A percentile compares a stretch with the other conserved stretches of the same genome.
phyloP scores from a whole-genome alignment of 2,888 invertebrate species.

The Sceliomorpha sp. region DNA sequence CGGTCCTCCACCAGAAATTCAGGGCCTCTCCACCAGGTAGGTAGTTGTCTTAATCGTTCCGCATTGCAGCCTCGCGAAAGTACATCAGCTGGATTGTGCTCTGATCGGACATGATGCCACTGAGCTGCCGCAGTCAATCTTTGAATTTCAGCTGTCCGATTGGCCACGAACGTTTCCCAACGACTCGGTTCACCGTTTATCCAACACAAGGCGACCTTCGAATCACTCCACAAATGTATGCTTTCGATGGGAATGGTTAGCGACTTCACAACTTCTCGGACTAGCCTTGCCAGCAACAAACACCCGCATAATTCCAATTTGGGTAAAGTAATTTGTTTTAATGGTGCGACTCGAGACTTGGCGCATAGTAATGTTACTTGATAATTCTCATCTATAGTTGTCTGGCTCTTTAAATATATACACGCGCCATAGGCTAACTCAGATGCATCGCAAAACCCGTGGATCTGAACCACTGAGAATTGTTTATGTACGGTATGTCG shows the following conservation, averaged over 20 bases:
- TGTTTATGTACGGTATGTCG: not conserved
- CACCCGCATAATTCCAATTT: conserved; percentile 8
- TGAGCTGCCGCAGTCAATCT: not conserved
- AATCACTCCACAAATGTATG: conserved; percentile 56
- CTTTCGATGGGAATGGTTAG: not conserved
- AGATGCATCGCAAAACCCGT: too few relatives aligned
- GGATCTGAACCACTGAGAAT: not conserved
- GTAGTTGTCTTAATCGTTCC: not conserved
- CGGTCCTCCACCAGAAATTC: too few relatives aligned
- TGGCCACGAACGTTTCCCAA: conserved; percentile 37
- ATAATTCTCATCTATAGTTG: not conserved
- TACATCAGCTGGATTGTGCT: conserved; percentile 2
- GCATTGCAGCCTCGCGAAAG: conserved; percentile 4
- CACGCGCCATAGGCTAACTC: conserved; percentile 8
- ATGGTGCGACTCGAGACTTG: conserved; percentile 14
- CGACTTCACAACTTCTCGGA: not conserved
- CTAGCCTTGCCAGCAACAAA: not conserved
- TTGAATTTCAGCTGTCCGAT: conserved; percentile 9
- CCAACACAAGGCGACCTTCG: conserved; percentile 56
- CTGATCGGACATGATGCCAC: conserved; percentile 15
- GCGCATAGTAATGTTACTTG: not conserved
- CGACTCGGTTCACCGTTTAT: conserved; percentile 34
- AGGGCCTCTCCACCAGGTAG: too few relatives aligned
- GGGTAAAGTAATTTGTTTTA: conserved; percentile 6
- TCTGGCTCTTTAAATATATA: not conserved